A percentile compares a stretch with the other conserved stretches of the same genome.
These are phyloP conservation scores for Microcebus jonahi DNA, from an alignment of 2,113 vertebrate genomes.

Conservation along the genomic window DNA sequence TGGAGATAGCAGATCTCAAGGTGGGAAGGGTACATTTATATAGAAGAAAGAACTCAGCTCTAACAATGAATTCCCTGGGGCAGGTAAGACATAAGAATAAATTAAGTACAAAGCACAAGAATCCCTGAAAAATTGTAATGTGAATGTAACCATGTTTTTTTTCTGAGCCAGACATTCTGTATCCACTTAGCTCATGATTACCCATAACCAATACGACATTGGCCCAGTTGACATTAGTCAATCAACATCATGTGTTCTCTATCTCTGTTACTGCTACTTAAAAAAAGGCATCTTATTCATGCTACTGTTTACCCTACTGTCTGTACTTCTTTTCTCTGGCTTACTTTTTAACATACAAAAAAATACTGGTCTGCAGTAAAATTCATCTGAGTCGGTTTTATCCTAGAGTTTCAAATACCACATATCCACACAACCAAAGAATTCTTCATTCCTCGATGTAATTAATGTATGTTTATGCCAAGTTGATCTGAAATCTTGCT, in stretches of 20 bases:
- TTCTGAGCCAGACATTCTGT: background rate
- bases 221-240: slow-evolving; percentile 22
- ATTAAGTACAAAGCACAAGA: slow-evolving; percentile 54
- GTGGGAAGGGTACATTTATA: slow-evolving; percentile 58
- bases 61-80: slow-evolving; percentile 55
- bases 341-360: background rate
- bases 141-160: slow-evolving; percentile 41
- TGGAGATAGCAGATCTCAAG: slow-evolving; percentile 48
- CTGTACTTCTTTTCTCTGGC: slow-evolving; percentile 25
- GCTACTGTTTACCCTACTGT: background rate
- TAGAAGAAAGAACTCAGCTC: slow-evolving; percentile 50
- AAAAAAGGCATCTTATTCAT: background rate
- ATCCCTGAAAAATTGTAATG: slow-evolving; percentile 43
- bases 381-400: background rate
- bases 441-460: slow-evolving; percentile 14
- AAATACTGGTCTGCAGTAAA: background rate
- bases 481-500: slow-evolving; percentile 54
- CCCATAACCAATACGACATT: background rate
- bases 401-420: slow-evolving; percentile 32
- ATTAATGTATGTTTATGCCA: slow-evolving; percentile 44
- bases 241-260: slow-evolving; percentile 18
- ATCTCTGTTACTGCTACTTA: background rate
- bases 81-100: slow-evolving; percentile 52
- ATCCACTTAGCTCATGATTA: background rate
- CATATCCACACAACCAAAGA: background rate